These are phyloP conservation scores for Eumeta japonica DNA, from an alignment of 1,140 invertebrate genomes.

Conservation along the genomic window DNA sequence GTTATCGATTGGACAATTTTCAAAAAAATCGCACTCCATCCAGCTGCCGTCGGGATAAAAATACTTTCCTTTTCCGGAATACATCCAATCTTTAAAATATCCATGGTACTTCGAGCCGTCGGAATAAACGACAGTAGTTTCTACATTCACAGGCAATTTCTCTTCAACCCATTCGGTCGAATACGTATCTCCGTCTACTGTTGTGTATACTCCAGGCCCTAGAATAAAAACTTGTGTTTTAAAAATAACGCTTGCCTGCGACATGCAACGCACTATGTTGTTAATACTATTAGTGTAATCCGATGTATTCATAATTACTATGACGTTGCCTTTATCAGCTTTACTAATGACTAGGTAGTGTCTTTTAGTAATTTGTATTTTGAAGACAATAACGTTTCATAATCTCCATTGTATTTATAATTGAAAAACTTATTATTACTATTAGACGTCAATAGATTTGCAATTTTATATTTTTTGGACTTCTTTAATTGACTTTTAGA, in stretches of 20 bases:
- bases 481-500: no score
- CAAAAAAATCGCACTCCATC: slow-evolving; percentile 24
- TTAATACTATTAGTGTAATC: background rate
- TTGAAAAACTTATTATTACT: no score
- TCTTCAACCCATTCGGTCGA: slow-evolving; percentile 35
- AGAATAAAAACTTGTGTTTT: slow-evolving; percentile 16
- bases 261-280: background rate
- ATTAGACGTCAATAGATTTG: no score
- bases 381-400: no score
- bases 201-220: slow-evolving; percentile 41
- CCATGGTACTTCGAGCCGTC: slow-evolving; percentile 37
- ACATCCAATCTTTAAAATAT: slow-evolving; percentile 32
- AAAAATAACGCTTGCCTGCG: slow-evolving; percentile 3
- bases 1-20: slow-evolving; percentile 25
- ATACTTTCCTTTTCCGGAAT: slow-evolving; percentile 27
- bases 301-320: background rate
- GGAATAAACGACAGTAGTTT: slow-evolving; percentile 22
- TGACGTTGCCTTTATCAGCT: background rate
- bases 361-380: no score
- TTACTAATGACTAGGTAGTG: background rate
- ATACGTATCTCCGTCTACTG: slow-evolving; percentile 44
- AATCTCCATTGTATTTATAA: no score
- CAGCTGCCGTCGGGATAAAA: slow-evolving; percentile 31
- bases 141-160: slow-evolving; percentile 23
- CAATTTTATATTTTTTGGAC: no score